Evolutionary conservation across 1,140 invertebrate species (phyloP).

Genomic region (Drosophila fuyamai): DNA sequence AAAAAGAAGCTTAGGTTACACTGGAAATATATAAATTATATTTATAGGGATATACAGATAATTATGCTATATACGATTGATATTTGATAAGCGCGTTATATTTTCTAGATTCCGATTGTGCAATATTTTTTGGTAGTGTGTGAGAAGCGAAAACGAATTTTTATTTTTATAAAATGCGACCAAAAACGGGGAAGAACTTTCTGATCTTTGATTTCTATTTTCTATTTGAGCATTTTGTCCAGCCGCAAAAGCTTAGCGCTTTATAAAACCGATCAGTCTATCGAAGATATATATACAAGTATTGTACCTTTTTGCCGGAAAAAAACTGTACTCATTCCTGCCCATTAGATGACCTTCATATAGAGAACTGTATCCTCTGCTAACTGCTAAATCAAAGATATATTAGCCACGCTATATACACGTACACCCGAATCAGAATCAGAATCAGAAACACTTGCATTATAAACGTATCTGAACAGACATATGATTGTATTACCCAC

Average conservation of each 20-base stretch:
- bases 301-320: conserved; percentile 78
- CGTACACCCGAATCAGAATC: neutral
- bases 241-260: conserved; percentile 60
- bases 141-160: conserved; percentile 54
- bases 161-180: conserved; percentile 83
- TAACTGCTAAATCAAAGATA: conserved; percentile 47
- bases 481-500: conserved; percentile 66
- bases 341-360: conserved; percentile 80
- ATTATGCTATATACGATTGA: conserved; percentile 56
- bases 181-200: conserved; percentile 46
- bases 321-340: conserved; percentile 79
- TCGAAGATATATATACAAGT: conserved; percentile 71
- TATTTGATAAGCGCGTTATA: conserved; percentile 76
- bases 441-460: conserved; percentile 21
- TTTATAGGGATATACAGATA: conserved; percentile 54
- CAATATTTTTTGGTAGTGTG: conserved; percentile 77
- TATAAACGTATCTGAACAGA: conserved; percentile 76
- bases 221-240: conserved; percentile 48
- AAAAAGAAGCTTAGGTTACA: conserved; percentile 36
- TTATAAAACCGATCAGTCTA: conserved; percentile 49
- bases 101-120: conserved; percentile 79
- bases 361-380: conserved; percentile 56
- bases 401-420: conserved; percentile 38
- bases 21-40: conserved; percentile 32
- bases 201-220: conserved; percentile 36